phyloP scores from a whole-genome alignment of 2,888 invertebrate species.

The Torymus aiolomorphi region DNA sequence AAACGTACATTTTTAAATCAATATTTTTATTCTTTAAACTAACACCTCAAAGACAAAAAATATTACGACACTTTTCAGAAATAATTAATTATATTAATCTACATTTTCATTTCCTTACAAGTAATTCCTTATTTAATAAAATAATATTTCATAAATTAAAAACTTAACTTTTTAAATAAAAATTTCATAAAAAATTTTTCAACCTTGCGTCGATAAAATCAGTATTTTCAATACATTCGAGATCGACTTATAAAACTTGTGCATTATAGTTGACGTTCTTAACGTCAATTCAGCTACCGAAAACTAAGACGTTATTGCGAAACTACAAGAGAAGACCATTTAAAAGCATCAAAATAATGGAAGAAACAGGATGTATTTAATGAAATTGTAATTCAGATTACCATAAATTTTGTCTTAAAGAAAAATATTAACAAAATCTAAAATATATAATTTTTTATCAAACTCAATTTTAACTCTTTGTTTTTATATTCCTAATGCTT shows the following conservation, averaged over 20 bases:
- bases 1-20: neutral
- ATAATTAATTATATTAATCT: constrained; percentile 9
- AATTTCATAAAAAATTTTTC: constrained; percentile 2
- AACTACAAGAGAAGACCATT: neutral
- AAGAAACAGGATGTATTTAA: constrained; percentile 19
- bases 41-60: neutral
- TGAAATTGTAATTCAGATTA: neutral
- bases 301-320: constrained; percentile 6
- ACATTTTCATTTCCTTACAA: neutral
- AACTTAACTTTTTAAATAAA: constrained; percentile 16
- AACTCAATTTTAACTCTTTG: no score
- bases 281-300: neutral
- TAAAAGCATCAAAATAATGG: constrained; percentile 6
- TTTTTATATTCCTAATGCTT: no score
- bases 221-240: constrained; percentile 17
- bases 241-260: constrained; percentile 12
- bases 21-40: constrained; percentile 2
- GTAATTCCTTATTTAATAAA: neutral
- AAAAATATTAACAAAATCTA: no score
- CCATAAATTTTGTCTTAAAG: neutral
- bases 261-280: neutral
- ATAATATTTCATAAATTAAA: constrained; percentile 3
- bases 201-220: neutral
- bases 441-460: no score
- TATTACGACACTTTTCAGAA: neutral